Conservation (phyloP, 2,888 invertebrate species). For the Coenonympha arcania region DNA sequence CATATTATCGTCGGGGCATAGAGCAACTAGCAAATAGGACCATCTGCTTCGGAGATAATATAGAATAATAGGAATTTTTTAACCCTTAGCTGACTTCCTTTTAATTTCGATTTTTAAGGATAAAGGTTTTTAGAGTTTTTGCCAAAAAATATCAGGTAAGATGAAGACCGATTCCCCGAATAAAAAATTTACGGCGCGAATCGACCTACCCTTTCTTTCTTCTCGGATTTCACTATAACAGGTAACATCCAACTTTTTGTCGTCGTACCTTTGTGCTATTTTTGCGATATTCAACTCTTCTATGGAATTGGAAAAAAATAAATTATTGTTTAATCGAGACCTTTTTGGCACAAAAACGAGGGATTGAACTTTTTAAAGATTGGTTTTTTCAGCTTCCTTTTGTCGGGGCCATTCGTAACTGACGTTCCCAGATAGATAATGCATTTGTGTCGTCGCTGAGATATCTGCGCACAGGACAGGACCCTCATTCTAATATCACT, state of each 20-base stretch:
- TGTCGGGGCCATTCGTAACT: slow-evolving; percentile 62
- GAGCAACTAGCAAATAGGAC: slow-evolving; percentile 54
- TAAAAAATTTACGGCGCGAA: slow-evolving; percentile 54
- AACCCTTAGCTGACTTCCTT: slow-evolving; percentile 69
- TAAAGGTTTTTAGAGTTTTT: slow-evolving; percentile 51
- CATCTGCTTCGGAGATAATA: slow-evolving; percentile 56
- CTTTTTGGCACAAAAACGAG: slow-evolving; percentile 58
- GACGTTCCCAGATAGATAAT: slow-evolving; percentile 69
- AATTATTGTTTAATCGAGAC: slow-evolving; percentile 65
- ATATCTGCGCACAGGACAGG: no score
- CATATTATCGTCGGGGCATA: slow-evolving; percentile 52
- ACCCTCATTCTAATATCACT: slow-evolving; percentile 51
- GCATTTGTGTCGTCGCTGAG: slow-evolving; percentile 60
- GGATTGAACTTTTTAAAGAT: slow-evolving; percentile 54
- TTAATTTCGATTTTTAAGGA: slow-evolving; percentile 54
- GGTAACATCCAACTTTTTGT: slow-evolving; percentile 68
- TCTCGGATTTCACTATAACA: slow-evolving; percentile 71
- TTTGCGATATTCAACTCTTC: slow-evolving; percentile 68
- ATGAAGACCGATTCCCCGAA: slow-evolving; percentile 34
- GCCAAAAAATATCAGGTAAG: slow-evolving; percentile 59
- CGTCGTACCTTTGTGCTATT: slow-evolving; percentile 60
- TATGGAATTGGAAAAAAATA: slow-evolving; percentile 52
- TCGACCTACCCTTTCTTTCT: slow-evolving; percentile 68
- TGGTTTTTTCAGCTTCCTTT: slow-evolving; percentile 64
- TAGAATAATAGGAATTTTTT: slow-evolving; percentile 47